These are phyloP conservation scores for Azorinus chamasolen DNA, from an alignment of 2,888 invertebrate genomes.

Conservation along the genomic window DNA sequence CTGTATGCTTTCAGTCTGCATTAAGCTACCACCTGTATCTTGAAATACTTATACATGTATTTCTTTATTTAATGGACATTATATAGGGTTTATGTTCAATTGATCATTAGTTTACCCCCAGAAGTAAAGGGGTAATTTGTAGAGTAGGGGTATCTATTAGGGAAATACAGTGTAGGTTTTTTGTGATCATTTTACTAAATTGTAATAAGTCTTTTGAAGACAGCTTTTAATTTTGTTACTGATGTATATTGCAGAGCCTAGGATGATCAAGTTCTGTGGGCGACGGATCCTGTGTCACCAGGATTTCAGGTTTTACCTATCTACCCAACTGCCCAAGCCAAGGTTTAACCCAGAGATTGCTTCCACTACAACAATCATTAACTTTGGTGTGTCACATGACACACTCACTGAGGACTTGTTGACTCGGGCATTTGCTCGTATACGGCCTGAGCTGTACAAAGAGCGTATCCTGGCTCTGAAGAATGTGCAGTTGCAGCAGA, in stretches of 20 bases:
- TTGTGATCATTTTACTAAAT: too few species aligned
- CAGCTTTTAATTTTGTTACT: too few species aligned
- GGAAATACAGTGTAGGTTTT: too few species aligned
- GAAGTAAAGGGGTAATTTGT: too few species aligned
- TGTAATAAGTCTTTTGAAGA: too few species aligned
- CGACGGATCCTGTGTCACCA: constrained; percentile 84
- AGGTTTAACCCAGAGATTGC: constrained; percentile 81
- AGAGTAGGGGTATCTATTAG: too few species aligned
- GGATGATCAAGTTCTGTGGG: constrained; percentile 84
- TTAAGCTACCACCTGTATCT: too few species aligned
- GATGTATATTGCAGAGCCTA: constrained; percentile 78
- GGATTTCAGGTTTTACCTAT: constrained; percentile 82
- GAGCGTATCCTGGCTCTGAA: constrained; percentile 80
- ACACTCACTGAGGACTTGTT: constrained; percentile 84
- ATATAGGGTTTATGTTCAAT: too few species aligned
- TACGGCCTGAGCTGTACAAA: constrained; percentile 81
- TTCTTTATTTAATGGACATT: too few species aligned
- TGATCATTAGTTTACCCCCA: too few species aligned
- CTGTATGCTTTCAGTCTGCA: too few species aligned
- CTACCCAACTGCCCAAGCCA: constrained; percentile 80
- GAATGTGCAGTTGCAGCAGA: constrained; percentile 77
- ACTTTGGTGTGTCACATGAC: constrained; percentile 83
- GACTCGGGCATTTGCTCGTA: constrained; percentile 81
- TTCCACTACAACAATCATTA: constrained; percentile 82
- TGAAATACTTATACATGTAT: too few species aligned